Conservation (phyloP, 2,888 invertebrate genomes). For the Pseudeuparius sepicola region DNA sequence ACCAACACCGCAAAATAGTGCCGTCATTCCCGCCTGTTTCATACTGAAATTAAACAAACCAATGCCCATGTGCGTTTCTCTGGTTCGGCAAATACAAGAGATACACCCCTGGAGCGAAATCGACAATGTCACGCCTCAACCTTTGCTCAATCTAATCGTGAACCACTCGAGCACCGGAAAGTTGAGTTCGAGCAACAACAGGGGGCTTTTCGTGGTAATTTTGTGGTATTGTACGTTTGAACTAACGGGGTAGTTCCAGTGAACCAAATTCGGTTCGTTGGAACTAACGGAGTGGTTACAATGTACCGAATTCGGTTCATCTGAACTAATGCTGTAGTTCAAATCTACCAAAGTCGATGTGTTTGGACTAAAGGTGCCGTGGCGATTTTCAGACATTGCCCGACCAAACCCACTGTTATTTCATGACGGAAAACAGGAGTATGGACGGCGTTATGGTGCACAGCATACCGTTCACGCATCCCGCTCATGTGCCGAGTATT, state of each 20-base stretch:
- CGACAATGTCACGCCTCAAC: slow-evolving; percentile 39
- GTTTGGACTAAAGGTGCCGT: too few species aligned
- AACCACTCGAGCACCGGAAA: slow-evolving; percentile 67
- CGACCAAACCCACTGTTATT: slow-evolving; percentile 90
- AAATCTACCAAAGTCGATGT: too few species aligned
- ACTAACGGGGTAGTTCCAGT: slow-evolving; percentile 5
- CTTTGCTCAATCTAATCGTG: slow-evolving; percentile 68
- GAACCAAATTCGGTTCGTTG: too few species aligned
- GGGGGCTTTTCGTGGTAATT: slow-evolving; percentile 80
- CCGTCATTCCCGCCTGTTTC: slow-evolving; percentile 84
- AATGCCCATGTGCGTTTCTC: slow-evolving; percentile 71
- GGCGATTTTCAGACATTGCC: slow-evolving; percentile 69
- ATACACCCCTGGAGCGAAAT: slow-evolving; percentile 49
- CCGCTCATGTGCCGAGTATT: slow-evolving; percentile 83
- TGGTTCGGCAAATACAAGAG: slow-evolving; percentile 57
- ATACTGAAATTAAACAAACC: slow-evolving; percentile 70
- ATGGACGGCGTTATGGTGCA: slow-evolving; percentile 67
- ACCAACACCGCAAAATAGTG: slow-evolving; percentile 75
- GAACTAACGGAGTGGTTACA: too few species aligned
- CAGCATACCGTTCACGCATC: slow-evolving; percentile 87
- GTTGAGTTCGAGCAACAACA: slow-evolving; percentile 59
- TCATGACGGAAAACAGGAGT: slow-evolving; percentile 72
- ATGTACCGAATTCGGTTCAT: too few species aligned
- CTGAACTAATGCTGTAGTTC: too few species aligned
- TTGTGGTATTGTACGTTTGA: slow-evolving; percentile 4